phyloP scores from a whole-genome alignment of 2,888 invertebrate genomes.

The Acronicta leporina region DNA sequence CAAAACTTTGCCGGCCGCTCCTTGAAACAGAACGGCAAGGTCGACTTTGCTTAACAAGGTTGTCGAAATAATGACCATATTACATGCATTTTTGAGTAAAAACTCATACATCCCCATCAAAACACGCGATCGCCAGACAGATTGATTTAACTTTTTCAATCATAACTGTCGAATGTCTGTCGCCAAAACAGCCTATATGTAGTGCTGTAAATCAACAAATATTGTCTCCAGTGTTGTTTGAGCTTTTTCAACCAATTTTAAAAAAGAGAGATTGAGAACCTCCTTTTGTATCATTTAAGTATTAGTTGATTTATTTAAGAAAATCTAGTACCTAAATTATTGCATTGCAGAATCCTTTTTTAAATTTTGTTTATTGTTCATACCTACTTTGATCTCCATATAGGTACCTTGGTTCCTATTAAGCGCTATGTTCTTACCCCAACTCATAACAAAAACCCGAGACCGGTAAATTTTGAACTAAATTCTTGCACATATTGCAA shows the following conservation, averaged over 20 bases:
- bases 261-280: no score
- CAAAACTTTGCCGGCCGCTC: no score
- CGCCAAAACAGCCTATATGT: constrained; percentile 49
- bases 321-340: no score
- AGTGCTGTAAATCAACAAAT: constrained; percentile 46
- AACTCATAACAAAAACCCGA: constrained; percentile 9
- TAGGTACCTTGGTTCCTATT: not conserved
- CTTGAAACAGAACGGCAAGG: no score
- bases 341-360: no score
- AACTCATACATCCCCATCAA: constrained; percentile 36
- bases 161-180: constrained; percentile 59
- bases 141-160: constrained; percentile 76
- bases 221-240: constrained; percentile 41
- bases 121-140: constrained; percentile 43
- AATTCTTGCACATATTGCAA: constrained; percentile 42
- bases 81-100: no score
- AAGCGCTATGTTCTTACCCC: not conserved
- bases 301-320: no score
- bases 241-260: constrained; percentile 11
- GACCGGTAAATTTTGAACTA: constrained; percentile 14
- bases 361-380: no score
- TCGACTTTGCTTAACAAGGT: no score
- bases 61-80: no score
- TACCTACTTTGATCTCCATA: no score
- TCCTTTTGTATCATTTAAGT: no score